Base-by-base conservation (phyloP, 2,797 vertebrate species). In the Catostomus latipinnis region DNA sequence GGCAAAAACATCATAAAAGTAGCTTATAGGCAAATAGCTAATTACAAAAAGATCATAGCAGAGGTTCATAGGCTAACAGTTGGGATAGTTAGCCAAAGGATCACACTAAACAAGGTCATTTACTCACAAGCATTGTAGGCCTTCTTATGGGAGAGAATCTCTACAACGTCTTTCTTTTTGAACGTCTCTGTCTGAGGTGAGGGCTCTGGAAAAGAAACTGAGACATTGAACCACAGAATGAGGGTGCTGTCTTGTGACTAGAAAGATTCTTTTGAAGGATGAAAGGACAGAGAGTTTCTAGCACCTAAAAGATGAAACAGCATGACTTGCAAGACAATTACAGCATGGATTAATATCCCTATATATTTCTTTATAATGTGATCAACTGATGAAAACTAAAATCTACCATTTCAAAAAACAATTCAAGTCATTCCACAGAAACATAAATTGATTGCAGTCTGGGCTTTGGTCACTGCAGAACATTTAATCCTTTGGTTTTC, bases 81-180 rank as follows among this genome's bases (percentile, higher is more conserved):
- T 46, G 53, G 68, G 9, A 46, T 6, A 22, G n/a, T 46, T 12
- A 71, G 43, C 3, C 0, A 53, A 43, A n/a, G 8, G 6, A 45
- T 6, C 9, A 18, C 10, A 16, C 22, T 22, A 22, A 22, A 22
- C 22, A 22, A 73, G 71, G n/a, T 46, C 61, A 46, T 16, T n/a
- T 81, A 94, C 96, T 95, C 88, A 99, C 98, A 98, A 81, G 96
- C 97, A 82, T 98, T 99, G 89, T 99, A 98, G 86, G 98, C 97
- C 88, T 99, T 99, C 91, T 99, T 99, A 91, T 96, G 96, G 71
- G 98, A 99, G 79, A 99, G 92, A 88, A 99, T 98, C 93, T 98
- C 95, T 79, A 99, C 94, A 83, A 98, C 94, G 13, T 97, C 96
- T 92, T 98, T 99, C 93, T 96, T 99, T 93, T 96, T 97, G 90